These are phyloP conservation scores for Phylloscopus trochilus DNA, from an alignment of 2,113 vertebrate species.

Conservation along the genomic window DNA sequence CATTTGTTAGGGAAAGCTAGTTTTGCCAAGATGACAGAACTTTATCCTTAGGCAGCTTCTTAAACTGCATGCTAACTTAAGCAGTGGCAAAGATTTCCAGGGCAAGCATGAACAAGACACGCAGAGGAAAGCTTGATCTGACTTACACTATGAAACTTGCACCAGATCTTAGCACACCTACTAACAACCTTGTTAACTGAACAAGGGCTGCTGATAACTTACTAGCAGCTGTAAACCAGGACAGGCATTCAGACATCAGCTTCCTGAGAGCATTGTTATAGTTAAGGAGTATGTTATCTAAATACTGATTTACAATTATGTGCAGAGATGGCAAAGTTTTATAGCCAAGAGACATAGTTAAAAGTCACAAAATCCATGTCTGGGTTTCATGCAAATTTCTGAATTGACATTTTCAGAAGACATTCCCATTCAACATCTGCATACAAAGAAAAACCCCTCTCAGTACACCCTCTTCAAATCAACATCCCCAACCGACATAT, in stretches of 20 bases:
- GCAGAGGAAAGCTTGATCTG: not conserved
- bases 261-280: not conserved
- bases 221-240: not conserved
- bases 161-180: not conserved
- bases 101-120: conserved; percentile 31
- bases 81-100: not conserved
- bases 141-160: not conserved
- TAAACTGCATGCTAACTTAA: not conserved
- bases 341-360: not conserved
- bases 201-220: not conserved
- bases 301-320: not conserved
- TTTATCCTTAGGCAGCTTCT: conserved; percentile 26
- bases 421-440: not conserved
- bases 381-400: not conserved
- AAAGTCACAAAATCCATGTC: not conserved
- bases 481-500: not conserved
- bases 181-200: not conserved
- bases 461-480: not conserved
- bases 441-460: not conserved
- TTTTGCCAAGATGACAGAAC: conserved; percentile 20
- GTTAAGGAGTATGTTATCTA: not conserved
- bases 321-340: not conserved
- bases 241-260: not conserved
- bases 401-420: not conserved
- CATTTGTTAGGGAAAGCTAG: not conserved